Base-by-base conservation (phyloP, 2,797 vertebrate species). In the Periophthalmus magnuspinnatus region DNA sequence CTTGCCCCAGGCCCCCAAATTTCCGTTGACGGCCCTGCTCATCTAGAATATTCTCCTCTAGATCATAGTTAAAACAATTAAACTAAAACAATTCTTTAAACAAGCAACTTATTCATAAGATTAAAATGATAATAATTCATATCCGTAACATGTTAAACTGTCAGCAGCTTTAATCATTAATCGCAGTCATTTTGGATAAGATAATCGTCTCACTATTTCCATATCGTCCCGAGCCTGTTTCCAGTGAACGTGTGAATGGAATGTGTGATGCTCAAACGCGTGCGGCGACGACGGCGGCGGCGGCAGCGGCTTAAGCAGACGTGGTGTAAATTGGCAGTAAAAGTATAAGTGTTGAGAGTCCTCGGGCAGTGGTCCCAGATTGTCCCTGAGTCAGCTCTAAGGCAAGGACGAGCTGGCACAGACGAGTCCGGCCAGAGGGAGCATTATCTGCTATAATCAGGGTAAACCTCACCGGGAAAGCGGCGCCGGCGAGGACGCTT, bases 361-460 rank as follows among this genome's bases (percentile, higher is more conserved):
- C 66, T 22, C 50, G 77, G 83, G 83, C 81, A 65, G 1, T 32
- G 16, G 36, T 78, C 80, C 82, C 75, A 70, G 82, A 87, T 65
- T 33, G 67, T 21, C 61, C 70, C 80, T 81, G 83, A 89, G 74
- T 85, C 83, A 77, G 86, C 84, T 83, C 68, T 62, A 74, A 85
- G 77, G 72, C 70, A 74, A 5, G 45, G 73, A 63, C 75, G 65
- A 71, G 69, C 71, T 81, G 82, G 81, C 79, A 80, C 60, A 16
- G 66, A 69, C 62, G 3, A 65, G 59, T 55, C 70, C 62, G 50
- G 71, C 75, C 68, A 70, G 57, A 74, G 1, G 77, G 32, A 69
- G 67, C 65, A 52, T 77, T 70, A 67, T 66, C 69, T 33, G 59
- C 54, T 62, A 71, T 50, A 66, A 67, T 76, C 33, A 68, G 61